Percentiles rank a stretch among this genome's conserved stretches.
Conservation (phyloP, 2,113 vertebrate genomes). For the Eulacestoma nigropectus region DNA sequence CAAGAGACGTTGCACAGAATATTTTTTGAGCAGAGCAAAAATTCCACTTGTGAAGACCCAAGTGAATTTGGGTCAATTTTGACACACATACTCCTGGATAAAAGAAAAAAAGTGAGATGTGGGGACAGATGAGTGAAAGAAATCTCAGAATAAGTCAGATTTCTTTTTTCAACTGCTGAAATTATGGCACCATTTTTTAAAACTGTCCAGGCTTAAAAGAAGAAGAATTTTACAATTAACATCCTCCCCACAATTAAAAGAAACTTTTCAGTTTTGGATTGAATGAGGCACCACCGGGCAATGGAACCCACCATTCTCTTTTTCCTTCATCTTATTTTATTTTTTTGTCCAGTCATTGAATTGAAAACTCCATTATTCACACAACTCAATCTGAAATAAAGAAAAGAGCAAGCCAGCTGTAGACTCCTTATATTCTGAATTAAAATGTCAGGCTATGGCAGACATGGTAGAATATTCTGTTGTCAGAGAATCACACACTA, state of each 20-base stretch:
- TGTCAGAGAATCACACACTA: neutral
- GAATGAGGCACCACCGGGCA: neutral
- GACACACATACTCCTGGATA: neutral
- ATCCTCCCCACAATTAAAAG: neutral
- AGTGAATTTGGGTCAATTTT: neutral
- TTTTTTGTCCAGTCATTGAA: neutral
- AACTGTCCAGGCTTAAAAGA: neutral
- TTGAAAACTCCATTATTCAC: conserved; percentile 32
- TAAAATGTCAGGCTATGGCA: conserved; percentile 8
- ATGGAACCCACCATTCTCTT: neutral
- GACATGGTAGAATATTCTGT: neutral
- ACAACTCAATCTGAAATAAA: conserved; percentile 14
- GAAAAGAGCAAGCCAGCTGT: conserved; percentile 16
- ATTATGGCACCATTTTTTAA: neutral
- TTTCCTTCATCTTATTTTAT: neutral
- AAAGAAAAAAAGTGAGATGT: neutral
- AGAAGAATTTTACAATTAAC: neutral
- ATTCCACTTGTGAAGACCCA: neutral
- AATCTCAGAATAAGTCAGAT: neutral
- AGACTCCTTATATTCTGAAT: conserved; percentile 4
- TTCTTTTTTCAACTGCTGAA: neutral
- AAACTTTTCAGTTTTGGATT: neutral
- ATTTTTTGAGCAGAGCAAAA: neutral
- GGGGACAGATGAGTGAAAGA: neutral
- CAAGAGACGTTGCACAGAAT: neutral